Evolutionary conservation across 1,140 invertebrate genomes (phyloP), one percentile per base, ranked within the genome.

Genomic region (Manduca sexta): DNA sequence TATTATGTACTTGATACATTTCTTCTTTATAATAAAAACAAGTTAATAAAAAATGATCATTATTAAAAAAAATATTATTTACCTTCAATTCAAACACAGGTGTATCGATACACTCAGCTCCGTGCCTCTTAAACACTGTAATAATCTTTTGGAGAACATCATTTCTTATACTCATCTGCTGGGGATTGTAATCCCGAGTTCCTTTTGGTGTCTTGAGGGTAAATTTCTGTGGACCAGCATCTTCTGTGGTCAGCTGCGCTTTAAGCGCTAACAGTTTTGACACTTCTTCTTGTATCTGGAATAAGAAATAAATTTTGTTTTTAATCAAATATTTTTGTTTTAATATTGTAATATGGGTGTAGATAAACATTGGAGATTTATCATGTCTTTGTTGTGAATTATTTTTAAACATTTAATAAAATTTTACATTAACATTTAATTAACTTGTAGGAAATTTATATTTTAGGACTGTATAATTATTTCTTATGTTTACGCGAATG

Each of bases 61-160:
- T 18, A 7, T n/a, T 1, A 45, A 35, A n/a, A n/a, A n/a, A n/a
- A n/a, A n/a, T n/a, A n/a, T n/a, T 15, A n/a, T n/a, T 30, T 84
- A 97, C 96, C 89, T 97, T 99, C 7, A 99, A 84, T 88, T 99
- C 98, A 90, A 99, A 99, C 11, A 99, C 95, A 47, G 98, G 98
- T 35, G 98, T 99, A 72, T 99, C 98, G 75, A 99, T 98, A 12
- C 96, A 95, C 74, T 97, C 96, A 39, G 97, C 98, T n/a, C 98
- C 98, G 79, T 99, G 98, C 45, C 92, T 93, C 84, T 99, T 97
- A 72, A 99, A 99, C 50, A 97, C 93, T 29, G 90, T 73, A 8
- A 94, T 89, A 61, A 99, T 96, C 84, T 95, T 97, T 45, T 94
- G 90, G 43, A 99, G 88, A 0, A 98, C 97, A 58, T 92, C 90